Percentiles rank a stretch among this genome's conserved stretches.
These are phyloP conservation scores for Endomychus coccineus DNA, from an alignment of 2,888 invertebrate species.

Conservation along the genomic window DNA sequence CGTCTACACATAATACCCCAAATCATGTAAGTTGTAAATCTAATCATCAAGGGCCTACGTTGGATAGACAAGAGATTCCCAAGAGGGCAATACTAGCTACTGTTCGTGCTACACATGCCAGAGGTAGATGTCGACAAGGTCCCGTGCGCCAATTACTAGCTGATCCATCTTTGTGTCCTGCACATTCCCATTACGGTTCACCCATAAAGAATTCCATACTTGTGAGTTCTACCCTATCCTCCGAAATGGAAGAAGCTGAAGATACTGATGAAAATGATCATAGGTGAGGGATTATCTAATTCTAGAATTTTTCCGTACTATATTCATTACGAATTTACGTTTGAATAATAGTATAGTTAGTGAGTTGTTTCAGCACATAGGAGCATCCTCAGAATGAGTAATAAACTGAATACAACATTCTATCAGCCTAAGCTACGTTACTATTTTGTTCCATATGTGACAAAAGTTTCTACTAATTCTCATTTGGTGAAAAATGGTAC, in stretches of 20 bases:
- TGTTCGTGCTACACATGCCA: slow-evolving; percentile 37
- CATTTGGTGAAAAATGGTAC: too few relatives aligned
- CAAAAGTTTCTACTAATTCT: too few relatives aligned
- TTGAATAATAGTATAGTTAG: too few relatives aligned
- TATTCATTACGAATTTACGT: too few relatives aligned
- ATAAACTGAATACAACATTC: too few relatives aligned
- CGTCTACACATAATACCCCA: slow-evolving; percentile 28
- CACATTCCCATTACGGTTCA: slow-evolving; percentile 34
- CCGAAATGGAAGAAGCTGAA: slow-evolving; percentile 51
- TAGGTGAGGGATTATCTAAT: slow-evolving; percentile 31
- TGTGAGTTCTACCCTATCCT: slow-evolving; percentile 34
- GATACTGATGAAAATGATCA: slow-evolving; percentile 55
- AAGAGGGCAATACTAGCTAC: slow-evolving; percentile 41
- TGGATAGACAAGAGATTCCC: slow-evolving; percentile 34
- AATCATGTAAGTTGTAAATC: slow-evolving; percentile 27
- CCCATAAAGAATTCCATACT: slow-evolving; percentile 43
- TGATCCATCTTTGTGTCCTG: slow-evolving; percentile 46
- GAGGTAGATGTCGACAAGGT: slow-evolving; percentile 38
- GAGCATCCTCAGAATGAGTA: too few relatives aligned
- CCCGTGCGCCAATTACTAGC: slow-evolving; percentile 43
- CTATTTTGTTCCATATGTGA: too few relatives aligned
- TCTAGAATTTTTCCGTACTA: background rate
- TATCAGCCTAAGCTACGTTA: too few relatives aligned
- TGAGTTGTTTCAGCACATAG: too few relatives aligned
- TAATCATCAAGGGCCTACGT: slow-evolving; percentile 27